phyloP scores from a whole-genome alignment of 2,797 vertebrate genomes.

The Liasis olivaceus region DNA sequence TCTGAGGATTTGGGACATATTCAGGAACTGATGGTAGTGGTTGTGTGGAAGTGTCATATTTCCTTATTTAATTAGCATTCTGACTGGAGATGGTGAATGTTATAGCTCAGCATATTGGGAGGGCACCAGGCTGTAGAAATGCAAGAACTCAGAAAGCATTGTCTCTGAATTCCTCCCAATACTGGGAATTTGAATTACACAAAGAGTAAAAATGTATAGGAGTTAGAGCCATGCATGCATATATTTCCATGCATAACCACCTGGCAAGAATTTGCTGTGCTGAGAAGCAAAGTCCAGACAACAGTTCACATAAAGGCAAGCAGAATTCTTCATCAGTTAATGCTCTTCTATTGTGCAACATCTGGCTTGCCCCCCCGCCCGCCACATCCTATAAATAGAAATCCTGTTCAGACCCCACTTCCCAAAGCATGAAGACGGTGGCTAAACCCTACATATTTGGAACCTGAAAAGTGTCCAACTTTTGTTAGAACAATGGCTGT shows the following conservation, averaged over 20 bases:
- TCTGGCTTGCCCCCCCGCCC: no score
- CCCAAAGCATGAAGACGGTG: no score
- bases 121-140: neutral
- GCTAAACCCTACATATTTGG: no score
- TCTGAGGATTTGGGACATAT: neutral
- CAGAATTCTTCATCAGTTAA: no score
- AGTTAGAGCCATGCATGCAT: neutral
- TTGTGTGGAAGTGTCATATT: neutral
- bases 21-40: neutral
- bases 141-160: neutral
- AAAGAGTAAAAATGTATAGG: neutral
- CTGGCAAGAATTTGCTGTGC: no score
- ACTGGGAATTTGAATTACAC: conserved; percentile 31
- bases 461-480: conserved; percentile 15
- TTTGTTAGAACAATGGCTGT: neutral
- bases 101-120: neutral
- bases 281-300: no score
- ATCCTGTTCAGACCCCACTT: no score
- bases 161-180: conserved; percentile 15
- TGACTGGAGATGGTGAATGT: neutral
- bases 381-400: no score
- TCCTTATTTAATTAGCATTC: neutral
- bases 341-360: no score
- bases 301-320: no score
- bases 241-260: no score